phyloP scores from a whole-genome alignment of 64 coral and sea anemone species.

The Actinia tenebrosa region DNA sequence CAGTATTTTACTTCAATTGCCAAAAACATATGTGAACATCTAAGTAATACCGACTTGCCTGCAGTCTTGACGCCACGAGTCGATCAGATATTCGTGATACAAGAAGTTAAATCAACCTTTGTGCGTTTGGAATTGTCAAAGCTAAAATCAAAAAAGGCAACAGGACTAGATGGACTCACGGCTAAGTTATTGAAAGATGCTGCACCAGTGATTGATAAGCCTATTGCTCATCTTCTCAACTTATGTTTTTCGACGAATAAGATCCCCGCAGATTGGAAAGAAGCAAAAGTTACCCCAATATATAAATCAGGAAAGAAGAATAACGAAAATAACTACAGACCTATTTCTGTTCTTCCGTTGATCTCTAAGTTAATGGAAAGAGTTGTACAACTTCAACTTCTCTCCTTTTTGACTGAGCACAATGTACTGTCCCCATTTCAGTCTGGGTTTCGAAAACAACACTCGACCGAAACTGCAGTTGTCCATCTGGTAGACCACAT shows the following conservation, averaged over 20 bases:
- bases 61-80: too few species aligned
- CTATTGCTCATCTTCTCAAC: background rate
- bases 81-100: too few species aligned
- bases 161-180: too few species aligned
- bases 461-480: background rate
- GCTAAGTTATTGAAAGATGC: too few species aligned
- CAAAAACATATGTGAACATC: conserved; percentile 11
- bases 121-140: too few species aligned
- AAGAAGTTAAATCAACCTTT: too few species aligned
- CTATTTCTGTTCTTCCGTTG: background rate
- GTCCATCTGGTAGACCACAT: conserved; percentile 7
- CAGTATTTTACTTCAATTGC: background rate
- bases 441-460: conserved; percentile 26
- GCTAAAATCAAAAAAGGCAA: too few species aligned
- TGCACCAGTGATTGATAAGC: too few species aligned
- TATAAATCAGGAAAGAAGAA: conserved; percentile 17
- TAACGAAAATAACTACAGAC: conserved; percentile 24
- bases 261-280: conserved; percentile 35
- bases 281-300: conserved; percentile 22
- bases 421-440: conserved; percentile 4
- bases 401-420: conserved; percentile 5
- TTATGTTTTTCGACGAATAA: background rate
- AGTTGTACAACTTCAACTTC: conserved; percentile 32
- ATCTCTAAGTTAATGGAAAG: conserved; percentile 49
- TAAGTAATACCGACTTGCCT: too few species aligned